phyloP scores from a whole-genome alignment of 2,888 invertebrate species.

The Scaptomyza caliginosa region DNA sequence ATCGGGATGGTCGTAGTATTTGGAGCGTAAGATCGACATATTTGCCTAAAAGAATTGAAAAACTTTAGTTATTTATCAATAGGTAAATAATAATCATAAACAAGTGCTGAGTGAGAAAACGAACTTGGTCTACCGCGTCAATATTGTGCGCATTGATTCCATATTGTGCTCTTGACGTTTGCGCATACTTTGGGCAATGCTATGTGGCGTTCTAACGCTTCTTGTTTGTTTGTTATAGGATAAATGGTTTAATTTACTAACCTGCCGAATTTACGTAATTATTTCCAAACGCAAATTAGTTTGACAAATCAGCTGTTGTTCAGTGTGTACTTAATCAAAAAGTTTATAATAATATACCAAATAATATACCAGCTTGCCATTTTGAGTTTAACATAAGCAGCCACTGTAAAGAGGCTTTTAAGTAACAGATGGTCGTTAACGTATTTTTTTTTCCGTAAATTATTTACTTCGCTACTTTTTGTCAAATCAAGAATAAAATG shows the following conservation, averaged over 20 bases:
- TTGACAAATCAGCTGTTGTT: conserved; percentile 42
- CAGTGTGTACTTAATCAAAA: conserved; percentile 39
- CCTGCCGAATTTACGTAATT: conserved; percentile 77
- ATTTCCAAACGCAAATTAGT: conserved; percentile 43
- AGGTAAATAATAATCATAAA: conserved; percentile 27
- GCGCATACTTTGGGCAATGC: neutral
- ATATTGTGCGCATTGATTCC: neutral
- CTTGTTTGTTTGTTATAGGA: neutral
- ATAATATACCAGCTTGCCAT: conserved; percentile 23
- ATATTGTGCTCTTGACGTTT: neutral
- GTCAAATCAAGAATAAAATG: conserved; percentile 48
- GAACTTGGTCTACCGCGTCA: neutral
- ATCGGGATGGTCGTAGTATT: conserved; percentile 89
- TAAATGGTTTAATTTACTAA: conserved; percentile 54
- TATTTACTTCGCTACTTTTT: neutral
- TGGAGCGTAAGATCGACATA: conserved; percentile 79
- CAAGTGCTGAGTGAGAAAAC: neutral
- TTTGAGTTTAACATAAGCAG: conserved; percentile 4
- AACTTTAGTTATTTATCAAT: neutral
- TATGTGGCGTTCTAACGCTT: neutral
- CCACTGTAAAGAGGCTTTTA: neutral
- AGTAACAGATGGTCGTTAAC: too few relatives aligned
- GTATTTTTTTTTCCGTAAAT: neutral
- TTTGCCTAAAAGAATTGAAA: conserved; percentile 30
- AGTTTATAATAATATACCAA: conserved; percentile 6